phyloP scores from a whole-genome alignment of 2,888 invertebrate species.

The Antitype chi region DNA sequence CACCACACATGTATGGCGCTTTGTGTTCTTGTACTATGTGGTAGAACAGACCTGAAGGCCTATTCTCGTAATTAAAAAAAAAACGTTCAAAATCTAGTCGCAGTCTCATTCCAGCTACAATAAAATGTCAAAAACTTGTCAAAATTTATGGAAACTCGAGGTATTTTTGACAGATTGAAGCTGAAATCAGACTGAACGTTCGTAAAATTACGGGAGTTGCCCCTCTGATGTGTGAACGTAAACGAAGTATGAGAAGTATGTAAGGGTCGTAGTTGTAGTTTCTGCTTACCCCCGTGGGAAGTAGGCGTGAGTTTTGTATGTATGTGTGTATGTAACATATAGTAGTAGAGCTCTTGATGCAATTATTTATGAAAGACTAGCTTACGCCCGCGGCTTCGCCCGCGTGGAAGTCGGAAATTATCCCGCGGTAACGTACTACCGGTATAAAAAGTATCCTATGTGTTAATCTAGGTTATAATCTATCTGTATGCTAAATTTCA shows the following conservation, averaged over 20 bases:
- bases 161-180: background rate
- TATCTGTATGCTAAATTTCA: too few species aligned
- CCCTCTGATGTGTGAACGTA: background rate
- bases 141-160: background rate
- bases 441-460: too few species aligned
- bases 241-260: background rate
- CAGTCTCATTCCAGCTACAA: background rate
- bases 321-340: background rate
- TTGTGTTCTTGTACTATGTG: slow-evolving; percentile 5
- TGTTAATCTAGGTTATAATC: too few species aligned
- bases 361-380: too few species aligned
- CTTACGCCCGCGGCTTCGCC: too few species aligned
- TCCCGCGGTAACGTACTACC: too few species aligned
- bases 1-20: slow-evolving; percentile 74
- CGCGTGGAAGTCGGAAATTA: too few species aligned
- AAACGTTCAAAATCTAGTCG: background rate
- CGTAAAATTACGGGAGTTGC: too few species aligned
- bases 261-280: background rate
- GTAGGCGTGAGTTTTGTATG: background rate
- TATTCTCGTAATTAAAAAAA: background rate
- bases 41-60: background rate
- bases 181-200: too few species aligned
- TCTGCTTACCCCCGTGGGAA: background rate
- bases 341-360: background rate
- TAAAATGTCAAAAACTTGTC: background rate